Percentiles rank a stretch among this genome's conserved stretches.
Evolutionary conservation across 1,140 invertebrate genomes (phyloP).

Genomic region (Hyles euphorbiae): DNA sequence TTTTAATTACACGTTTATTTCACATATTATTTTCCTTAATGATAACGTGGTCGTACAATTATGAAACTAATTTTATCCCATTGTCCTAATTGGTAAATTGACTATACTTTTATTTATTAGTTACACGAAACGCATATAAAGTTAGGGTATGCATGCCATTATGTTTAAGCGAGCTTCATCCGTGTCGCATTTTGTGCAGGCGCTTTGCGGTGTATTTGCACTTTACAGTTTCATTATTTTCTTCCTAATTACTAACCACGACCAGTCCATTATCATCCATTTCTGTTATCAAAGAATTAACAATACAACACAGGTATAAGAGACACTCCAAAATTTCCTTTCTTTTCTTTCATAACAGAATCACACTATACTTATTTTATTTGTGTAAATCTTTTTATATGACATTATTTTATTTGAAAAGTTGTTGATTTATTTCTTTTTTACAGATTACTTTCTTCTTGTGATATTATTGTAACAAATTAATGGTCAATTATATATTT

Average conservation of each 20-base stretch:
- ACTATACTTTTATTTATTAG: too few species aligned
- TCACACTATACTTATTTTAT: neutral
- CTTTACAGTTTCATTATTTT: conserved; percentile 2
- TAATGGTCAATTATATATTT: conserved; percentile 3
- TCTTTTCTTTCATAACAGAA: conserved; percentile 1
- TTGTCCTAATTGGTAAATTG: too few species aligned
- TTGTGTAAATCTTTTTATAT: conserved; percentile 2
- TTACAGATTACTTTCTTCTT: conserved; percentile 4
- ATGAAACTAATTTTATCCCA: too few species aligned
- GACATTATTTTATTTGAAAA: neutral
- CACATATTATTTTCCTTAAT: too few species aligned
- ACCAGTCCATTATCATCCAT: neutral
- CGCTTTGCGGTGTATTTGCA: conserved; percentile 4
- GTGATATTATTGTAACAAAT: neutral
- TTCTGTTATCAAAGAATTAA: too few species aligned
- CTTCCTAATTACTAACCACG: neutral
- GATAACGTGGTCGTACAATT: too few species aligned
- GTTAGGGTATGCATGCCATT: neutral
- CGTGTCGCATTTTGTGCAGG: conserved; percentile 10
- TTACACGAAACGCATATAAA: conserved; percentile 6
- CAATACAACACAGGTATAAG: too few species aligned
- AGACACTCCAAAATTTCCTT: neutral
- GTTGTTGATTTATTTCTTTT: conserved; percentile 5
- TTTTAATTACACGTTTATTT: too few species aligned
- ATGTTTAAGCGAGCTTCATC: conserved; percentile 2